phyloP scores from a whole-genome alignment of 2,888 invertebrate species.

The Lumbricus terrestris region DNA sequence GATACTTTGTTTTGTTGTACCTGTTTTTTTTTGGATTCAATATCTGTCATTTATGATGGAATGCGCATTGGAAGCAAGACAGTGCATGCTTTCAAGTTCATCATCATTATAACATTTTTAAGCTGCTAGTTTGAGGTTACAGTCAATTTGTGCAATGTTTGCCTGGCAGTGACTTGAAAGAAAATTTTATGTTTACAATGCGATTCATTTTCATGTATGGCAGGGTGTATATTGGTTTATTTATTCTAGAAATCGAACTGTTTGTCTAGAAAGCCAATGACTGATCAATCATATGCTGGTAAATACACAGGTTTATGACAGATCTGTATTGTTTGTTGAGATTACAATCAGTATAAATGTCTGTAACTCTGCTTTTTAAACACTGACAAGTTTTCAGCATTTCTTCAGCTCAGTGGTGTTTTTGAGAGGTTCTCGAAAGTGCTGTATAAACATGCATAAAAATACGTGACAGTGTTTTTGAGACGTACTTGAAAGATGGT shows the following conservation, averaged over 20 bases:
- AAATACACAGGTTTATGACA: background rate
- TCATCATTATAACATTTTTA: background rate
- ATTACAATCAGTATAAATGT: background rate
- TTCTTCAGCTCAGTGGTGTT: background rate
- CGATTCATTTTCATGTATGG: background rate
- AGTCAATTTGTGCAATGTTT: background rate
- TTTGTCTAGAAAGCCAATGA: background rate
- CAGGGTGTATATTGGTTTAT: background rate
- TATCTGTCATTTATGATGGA: no score
- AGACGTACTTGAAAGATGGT: background rate
- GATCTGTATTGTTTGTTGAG: background rate
- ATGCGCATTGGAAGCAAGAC: background rate
- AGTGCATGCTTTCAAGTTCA: background rate
- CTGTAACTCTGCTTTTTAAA: background rate
- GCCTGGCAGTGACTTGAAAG: background rate
- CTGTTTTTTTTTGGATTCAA: no score
- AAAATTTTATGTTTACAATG: background rate
- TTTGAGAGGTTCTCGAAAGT: background rate
- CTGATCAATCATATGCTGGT: background rate
- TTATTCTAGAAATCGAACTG: background rate
- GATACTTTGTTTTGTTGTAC: background rate
- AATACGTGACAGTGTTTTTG: background rate
- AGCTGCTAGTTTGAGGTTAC: background rate
- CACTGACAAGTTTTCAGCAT: background rate
- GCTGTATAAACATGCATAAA: background rate